Evolutionary conservation across 2,113 vertebrate genomes (phyloP).

Genomic region (Sphyrna mokarran): DNA sequence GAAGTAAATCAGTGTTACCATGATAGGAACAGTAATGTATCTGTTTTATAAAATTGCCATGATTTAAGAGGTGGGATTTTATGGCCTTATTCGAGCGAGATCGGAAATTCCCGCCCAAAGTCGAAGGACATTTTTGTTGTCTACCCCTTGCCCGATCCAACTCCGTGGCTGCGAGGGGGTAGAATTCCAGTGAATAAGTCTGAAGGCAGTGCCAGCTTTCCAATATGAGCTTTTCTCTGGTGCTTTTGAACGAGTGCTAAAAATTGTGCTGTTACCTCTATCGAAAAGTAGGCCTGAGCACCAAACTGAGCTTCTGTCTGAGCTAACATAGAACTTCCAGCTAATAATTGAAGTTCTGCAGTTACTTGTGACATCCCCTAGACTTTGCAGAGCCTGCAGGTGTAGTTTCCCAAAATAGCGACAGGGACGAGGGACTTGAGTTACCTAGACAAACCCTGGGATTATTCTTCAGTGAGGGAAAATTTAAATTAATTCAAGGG

Average conservation of each 20-base stretch:
- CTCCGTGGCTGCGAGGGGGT: not conserved
- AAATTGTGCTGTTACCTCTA: not conserved
- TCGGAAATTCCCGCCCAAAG: no score
- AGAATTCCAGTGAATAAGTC: not conserved
- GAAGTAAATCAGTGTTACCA: not conserved
- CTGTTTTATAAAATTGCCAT: not conserved
- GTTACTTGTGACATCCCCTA: not conserved
- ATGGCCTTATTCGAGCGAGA: no score
- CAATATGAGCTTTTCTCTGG: not conserved
- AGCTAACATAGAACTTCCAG: not conserved
- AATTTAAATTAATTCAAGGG: not conserved
- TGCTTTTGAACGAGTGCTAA: not conserved
- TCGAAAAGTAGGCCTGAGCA: not conserved
- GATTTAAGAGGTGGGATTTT: no score
- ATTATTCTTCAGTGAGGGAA: not conserved
- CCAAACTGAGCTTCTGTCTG: no score
- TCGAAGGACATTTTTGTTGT: no score
- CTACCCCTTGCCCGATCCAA: no score
- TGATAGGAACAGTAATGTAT: not conserved
- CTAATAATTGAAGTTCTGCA: not conserved
- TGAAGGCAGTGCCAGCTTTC: not conserved
- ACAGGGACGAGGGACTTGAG: not conserved
- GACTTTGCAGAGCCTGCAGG: not conserved
- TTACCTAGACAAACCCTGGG: not conserved
- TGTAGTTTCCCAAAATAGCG: not conserved